phyloP scores from a whole-genome alignment of 2,888 invertebrate species.

The Noctua janthina region DNA sequence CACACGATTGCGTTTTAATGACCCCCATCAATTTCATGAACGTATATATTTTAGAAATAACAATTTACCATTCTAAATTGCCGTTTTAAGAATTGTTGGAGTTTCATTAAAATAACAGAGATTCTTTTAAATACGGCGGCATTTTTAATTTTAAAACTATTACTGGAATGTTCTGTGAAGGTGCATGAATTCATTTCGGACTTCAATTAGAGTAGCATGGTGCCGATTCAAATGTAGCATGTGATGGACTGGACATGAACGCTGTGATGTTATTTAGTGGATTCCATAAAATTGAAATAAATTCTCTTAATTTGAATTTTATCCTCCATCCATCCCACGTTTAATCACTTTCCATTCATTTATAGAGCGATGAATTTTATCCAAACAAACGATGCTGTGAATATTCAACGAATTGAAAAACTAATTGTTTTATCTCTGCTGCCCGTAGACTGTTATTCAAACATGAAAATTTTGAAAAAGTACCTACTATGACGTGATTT shows the following conservation, averaged over 20 bases:
- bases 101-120: conserved; percentile 12
- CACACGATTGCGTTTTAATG: conserved; percentile 10
- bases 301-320: conserved; percentile 24
- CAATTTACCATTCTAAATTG: background rate
- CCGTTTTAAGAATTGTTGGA: background rate
- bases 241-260: background rate
- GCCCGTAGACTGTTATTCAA: conserved; percentile 11
- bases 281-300: background rate
- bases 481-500: background rate
- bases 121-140: conserved; percentile 10
- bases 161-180: conserved; percentile 16
- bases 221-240: background rate
- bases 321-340: conserved; percentile 13
- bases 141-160: conserved; percentile 18
- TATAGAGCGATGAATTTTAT: conserved; percentile 49
- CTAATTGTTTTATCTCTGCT: conserved; percentile 47
- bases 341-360: conserved; percentile 42
- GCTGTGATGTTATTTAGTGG: too few species aligned
- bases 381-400: conserved; percentile 53
- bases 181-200: conserved; percentile 12
- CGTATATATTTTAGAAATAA: background rate
- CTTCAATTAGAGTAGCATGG: conserved; percentile 10
- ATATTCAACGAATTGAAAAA: conserved; percentile 55
- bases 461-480: conserved; percentile 10
- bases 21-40: conserved; percentile 6